Evolutionary conservation across 2,113 vertebrate species (phyloP), one percentile per base, ranked within the genome.

Genomic region (Elaphurus davidianus): DNA sequence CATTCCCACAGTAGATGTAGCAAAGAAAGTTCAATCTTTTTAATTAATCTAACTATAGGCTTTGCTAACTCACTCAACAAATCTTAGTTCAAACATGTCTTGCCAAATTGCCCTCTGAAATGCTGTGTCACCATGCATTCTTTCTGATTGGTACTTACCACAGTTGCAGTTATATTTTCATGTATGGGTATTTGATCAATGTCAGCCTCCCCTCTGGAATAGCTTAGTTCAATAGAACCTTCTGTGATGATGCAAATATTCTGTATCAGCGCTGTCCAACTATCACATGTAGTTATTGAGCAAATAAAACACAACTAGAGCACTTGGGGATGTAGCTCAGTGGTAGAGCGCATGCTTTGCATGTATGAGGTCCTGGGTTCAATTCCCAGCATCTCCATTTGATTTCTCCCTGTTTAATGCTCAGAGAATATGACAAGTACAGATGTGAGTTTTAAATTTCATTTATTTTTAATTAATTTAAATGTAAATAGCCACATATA

Each of bases 11-110:
- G 67, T 40, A 40, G 40, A 76, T 76, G 12, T 43, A 43, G 71
- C 71, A 76, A 76, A 76, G 40, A 43, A 76, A 76, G 12, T 43
- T 76, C n/a, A 54, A 3, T 60, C 45, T 79, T 91, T 96, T 64
- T 94, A 87, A 84, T 97, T 97, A 96, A 81, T 23, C 87, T 78
- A 78, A 82, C 47, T 71, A 82, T 19, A 62, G 78, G 55, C 84
- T 92, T 90, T 76, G 28, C 79, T 78, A 52, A 94, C 79, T 90
- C 54, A 28, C 11, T 55, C 55, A 89, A 74, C 55, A 90, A 78
- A 84, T 71, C 74, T 79, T 54, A 82, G 83, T 78, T 82, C 90
- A 62, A 93, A 93, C 78, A 30, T 25, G 67, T 78, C 59, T 91
- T 59, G 86, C 64, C 84, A 55, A 43, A 45, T 55, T 54, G 30